These are phyloP conservation scores for Drosophila robusta DNA, from an alignment of 2,888 invertebrate genomes.

Conservation along the genomic window DNA sequence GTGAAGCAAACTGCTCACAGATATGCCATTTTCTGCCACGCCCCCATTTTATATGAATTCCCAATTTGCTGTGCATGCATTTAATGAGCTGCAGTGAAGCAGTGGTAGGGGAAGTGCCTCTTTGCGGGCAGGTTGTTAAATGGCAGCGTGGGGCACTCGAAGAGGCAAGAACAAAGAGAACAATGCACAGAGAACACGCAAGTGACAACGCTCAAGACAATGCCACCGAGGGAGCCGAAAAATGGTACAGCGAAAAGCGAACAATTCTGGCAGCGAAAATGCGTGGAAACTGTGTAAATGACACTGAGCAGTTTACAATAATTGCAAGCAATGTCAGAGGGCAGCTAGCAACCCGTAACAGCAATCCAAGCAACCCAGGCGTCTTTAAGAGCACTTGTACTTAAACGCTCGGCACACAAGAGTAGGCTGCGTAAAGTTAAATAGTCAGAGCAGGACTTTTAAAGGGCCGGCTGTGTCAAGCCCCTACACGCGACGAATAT, in stretches of 20 bases:
- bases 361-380: conserved; percentile 14
- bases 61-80: conserved; percentile 59
- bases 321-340: conserved; percentile 59
- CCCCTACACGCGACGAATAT: conserved; percentile 33
- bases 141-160: conserved; percentile 22
- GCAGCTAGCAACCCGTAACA: conserved; percentile 1
- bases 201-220: conserved; percentile 50
- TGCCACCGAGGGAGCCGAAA: conserved; percentile 19
- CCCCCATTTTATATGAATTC: conserved; percentile 27
- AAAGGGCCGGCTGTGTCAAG: background rate
- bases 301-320: conserved; percentile 77
- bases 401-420: conserved; percentile 45
- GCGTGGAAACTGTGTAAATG: conserved; percentile 76
- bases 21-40: conserved; percentile 18
- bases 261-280: conserved; percentile 57
- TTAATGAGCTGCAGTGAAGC: conserved; percentile 72
- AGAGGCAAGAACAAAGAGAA: conserved; percentile 21
- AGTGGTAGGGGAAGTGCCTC: conserved; percentile 37
- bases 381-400: conserved; percentile 69
- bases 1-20: conserved; percentile 5
- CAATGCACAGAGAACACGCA: conserved; percentile 57
- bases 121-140: conserved; percentile 69
- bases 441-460: conserved; percentile 30
- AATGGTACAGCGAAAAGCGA: conserved; percentile 32
- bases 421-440: conserved; percentile 47